These are phyloP conservation scores for Timema cristinae DNA, from an alignment of 2,888 invertebrate genomes.

Conservation along the genomic window DNA sequence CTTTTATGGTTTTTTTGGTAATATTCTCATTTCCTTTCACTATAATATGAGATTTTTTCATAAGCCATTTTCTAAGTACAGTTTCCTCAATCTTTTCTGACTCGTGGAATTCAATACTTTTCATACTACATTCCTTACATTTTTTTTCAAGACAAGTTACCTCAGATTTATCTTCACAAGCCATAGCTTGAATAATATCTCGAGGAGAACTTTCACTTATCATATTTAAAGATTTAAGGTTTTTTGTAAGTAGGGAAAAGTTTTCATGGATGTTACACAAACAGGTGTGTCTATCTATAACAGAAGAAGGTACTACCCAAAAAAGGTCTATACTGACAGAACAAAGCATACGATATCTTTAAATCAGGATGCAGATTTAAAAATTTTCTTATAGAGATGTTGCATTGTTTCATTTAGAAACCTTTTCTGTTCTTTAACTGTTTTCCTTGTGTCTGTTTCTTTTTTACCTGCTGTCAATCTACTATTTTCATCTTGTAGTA, in stretches of 20 bases:
- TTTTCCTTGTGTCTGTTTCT: not conserved
- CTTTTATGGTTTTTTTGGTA: too few relatives aligned
- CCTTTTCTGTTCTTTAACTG: not conserved
- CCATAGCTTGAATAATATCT: not conserved
- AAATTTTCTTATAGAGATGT: not conserved
- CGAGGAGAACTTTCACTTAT: not conserved
- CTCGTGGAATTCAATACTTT: too few relatives aligned
- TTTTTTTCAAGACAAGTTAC: slow-evolving; percentile 5
- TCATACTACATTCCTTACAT: not conserved
- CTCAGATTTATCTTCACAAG: not conserved
- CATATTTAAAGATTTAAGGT: slow-evolving; percentile 1
- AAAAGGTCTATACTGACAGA: not conserved
- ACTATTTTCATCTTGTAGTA: not conserved
- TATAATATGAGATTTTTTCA: too few relatives aligned
- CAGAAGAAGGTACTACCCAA: slow-evolving; percentile 2
- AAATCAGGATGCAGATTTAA: not conserved
- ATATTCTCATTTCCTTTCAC: too few relatives aligned
- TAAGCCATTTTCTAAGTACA: too few relatives aligned
- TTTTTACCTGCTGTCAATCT: not conserved
- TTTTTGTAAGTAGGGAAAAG: not conserved
- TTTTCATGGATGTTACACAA: slow-evolving; percentile 6
- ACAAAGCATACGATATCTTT: not conserved
- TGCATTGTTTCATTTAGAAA: not conserved
- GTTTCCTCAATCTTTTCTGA: too few relatives aligned
- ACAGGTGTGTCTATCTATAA: not conserved